Conservation (phyloP, 2,888 invertebrate species). For the Lithosia quadra region DNA sequence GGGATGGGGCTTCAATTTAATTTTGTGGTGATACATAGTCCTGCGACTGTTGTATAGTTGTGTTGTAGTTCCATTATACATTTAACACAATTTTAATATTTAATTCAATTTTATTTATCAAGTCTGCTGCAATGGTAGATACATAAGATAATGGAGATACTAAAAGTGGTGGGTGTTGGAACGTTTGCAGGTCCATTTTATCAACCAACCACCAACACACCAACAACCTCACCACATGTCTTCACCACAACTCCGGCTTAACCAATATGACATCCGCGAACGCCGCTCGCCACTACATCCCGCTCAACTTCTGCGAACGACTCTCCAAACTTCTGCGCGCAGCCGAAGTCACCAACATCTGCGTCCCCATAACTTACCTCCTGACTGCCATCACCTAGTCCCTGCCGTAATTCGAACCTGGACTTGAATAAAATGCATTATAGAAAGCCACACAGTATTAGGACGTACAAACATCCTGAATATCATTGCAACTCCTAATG, state of each 20-base stretch:
- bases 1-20: constrained; percentile 20
- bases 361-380: constrained; percentile 73
- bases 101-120: constrained; percentile 23
- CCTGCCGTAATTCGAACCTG: constrained; percentile 62
- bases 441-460: constrained; percentile 69
- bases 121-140: constrained; percentile 43
- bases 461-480: constrained; percentile 70
- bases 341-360: constrained; percentile 78
- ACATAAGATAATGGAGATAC: constrained; percentile 67
- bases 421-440: constrained; percentile 59
- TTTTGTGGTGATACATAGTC: constrained; percentile 6
- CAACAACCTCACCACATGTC: constrained; percentile 86
- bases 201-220: constrained; percentile 87
- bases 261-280: constrained; percentile 81
- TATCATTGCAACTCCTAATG: constrained; percentile 70
- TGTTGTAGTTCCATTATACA: constrained; percentile 5
- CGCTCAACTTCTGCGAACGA: constrained; percentile 78
- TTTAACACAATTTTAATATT: constrained; percentile 12
- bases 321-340: constrained; percentile 81
- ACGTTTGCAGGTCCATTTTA: constrained; percentile 87
- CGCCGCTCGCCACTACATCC: constrained; percentile 78
- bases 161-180: constrained; percentile 88
- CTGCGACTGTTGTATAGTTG: not conserved
- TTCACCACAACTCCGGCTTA: constrained; percentile 85
- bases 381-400: constrained; percentile 82